A percentile compares a stretch with the other conserved stretches of the same genome.
These are phyloP conservation scores for Fulica atra DNA, from an alignment of 2,113 vertebrate species.

Conservation along the genomic window DNA sequence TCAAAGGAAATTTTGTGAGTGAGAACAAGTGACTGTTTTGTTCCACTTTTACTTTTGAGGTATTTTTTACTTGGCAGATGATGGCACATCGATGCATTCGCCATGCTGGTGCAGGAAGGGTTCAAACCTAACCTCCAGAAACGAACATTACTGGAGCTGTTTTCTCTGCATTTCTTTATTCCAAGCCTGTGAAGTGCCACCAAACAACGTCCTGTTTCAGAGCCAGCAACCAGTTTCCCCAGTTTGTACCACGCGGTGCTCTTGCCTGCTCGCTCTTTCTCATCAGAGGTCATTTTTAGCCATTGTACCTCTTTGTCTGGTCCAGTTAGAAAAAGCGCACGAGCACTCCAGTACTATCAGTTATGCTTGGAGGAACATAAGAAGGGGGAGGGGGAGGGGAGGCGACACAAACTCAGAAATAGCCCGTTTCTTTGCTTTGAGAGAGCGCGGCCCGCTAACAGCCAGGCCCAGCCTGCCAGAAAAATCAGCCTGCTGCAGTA, in stretches of 20 bases:
- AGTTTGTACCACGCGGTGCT: background rate
- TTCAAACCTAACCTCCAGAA: background rate
- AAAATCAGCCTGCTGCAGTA: background rate
- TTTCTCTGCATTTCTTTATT: background rate
- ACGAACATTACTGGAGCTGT: background rate
- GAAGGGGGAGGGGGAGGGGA: slow-evolving; percentile 35
- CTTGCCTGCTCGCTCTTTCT: background rate
- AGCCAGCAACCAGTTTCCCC: background rate
- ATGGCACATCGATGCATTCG: background rate
- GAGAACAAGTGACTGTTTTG: slow-evolving; percentile 29
- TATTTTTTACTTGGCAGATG: background rate
- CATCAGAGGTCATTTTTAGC: slow-evolving; percentile 13
- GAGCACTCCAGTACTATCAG: slow-evolving; percentile 29
- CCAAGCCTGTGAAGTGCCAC: background rate
- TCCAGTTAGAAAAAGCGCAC: slow-evolving; percentile 50
- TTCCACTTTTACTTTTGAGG: slow-evolving; percentile 51
- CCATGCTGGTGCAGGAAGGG: background rate
- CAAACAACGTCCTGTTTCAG: background rate
- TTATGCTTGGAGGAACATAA: slow-evolving; percentile 51
- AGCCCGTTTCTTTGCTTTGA: background rate
- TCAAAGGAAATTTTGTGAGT: slow-evolving; percentile 34
- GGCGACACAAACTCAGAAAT: background rate
- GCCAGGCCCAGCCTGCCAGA: background rate
- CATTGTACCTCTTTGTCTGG: slow-evolving; percentile 50
- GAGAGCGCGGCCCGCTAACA: background rate